Conservation (phyloP, 1,140 invertebrate genomes). For the Zaprionus lachaisei region DNA sequence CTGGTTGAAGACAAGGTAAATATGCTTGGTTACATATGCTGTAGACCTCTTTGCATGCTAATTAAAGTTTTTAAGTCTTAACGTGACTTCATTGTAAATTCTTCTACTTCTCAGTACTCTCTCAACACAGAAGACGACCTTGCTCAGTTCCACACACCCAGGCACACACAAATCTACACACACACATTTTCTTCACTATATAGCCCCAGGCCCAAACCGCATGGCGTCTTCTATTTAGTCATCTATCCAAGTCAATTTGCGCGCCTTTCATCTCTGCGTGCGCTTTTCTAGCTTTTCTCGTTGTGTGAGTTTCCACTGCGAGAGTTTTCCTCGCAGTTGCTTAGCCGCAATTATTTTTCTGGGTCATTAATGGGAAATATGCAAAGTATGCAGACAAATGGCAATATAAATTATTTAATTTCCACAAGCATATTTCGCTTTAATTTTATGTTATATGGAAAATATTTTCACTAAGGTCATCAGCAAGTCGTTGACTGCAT, state of each 20-base stretch:
- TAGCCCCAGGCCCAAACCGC: slow-evolving; percentile 18
- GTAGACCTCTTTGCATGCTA: too few relatives aligned
- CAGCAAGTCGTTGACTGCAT: slow-evolving; percentile 67
- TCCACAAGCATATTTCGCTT: slow-evolving; percentile 52
- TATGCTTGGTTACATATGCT: neutral
- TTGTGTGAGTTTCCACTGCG: neutral
- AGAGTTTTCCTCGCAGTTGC: slow-evolving; percentile 28
- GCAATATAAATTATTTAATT: slow-evolving; percentile 76
- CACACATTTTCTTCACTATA: slow-evolving; percentile 6
- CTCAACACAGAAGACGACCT: slow-evolving; percentile 29
- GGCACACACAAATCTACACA: slow-evolving; percentile 3
- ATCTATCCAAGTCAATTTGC: slow-evolving; percentile 63
- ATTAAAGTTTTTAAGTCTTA: neutral
- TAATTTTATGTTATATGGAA: slow-evolving; percentile 60
- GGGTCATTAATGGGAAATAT: slow-evolving; percentile 74
- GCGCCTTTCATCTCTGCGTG: slow-evolving; percentile 56
- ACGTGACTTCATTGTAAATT: neutral
- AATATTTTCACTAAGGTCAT: slow-evolving; percentile 54
- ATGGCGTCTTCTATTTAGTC: slow-evolving; percentile 46
- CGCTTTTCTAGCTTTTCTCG: neutral
- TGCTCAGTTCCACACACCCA: slow-evolving; percentile 6
- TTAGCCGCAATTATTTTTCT: slow-evolving; percentile 56
- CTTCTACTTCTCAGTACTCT: neutral
- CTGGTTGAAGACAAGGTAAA: neutral
- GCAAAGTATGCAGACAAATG: slow-evolving; percentile 72